Base-by-base conservation (phyloP, 1,140 invertebrate genomes). In the Macrobrachium nipponense region DNA sequence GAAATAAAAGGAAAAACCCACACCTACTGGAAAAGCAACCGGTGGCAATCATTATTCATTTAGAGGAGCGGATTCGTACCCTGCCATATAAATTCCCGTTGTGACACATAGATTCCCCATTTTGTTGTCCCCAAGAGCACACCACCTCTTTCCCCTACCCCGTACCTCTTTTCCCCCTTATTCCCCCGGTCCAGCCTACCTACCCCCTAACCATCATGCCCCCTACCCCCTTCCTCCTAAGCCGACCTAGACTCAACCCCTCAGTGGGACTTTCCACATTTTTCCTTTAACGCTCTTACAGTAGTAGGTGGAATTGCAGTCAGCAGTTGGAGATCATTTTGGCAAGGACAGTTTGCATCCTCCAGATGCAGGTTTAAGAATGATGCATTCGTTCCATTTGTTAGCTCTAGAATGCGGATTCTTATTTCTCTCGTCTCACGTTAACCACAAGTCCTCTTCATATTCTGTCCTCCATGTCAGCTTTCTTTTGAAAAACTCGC, bases 11-110 rank as follows among this genome's bases (percentile, higher is more conserved):
- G 27, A 36, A 36, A 36, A 36, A 36, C 1, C 27, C 27, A 36
- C 1, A 36, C 27, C 27, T 2, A 36, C 27, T 2, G 27, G 27
- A 36, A 36, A 36, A 36, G 27, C 27, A 36, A 36, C 27, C 27
- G 1, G 27, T 36, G 27, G 27, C 27, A 36, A 36, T 36, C 27
- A 36, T 36, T 36, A 36, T 36, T 36, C 27, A 36, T 36, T 36
- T 36, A 36, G 27, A 36, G 4, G 27, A 36, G 27, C 81, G 77
- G 60, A 18, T 64, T 43, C 77, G 72, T 59, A 59, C 75, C 76
- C 77, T 75, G 72, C 81, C 81, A 73, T 83, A 83, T 72, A 72
- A 83, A 83, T 72, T 61, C 76, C 36, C 27, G 60, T 27, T 12
- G 18, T 72, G 58, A 43, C 36, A n/a, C 73, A 43, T 43, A 58